Evolutionary conservation across 2,113 vertebrate species (phyloP).

Genomic region (Tamias sibiricus): DNA sequence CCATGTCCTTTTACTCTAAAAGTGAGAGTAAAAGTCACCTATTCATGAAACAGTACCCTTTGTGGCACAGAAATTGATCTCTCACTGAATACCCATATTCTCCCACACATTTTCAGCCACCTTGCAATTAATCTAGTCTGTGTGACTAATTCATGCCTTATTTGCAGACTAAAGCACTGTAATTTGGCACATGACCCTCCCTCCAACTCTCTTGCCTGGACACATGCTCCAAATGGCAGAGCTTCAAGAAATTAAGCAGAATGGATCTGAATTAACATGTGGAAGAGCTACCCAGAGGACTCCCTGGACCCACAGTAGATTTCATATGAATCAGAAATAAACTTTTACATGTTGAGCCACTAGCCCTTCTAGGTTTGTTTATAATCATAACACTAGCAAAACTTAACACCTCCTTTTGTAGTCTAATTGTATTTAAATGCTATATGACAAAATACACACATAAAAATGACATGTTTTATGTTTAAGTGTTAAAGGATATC

Average conservation of each 20-base stretch:
- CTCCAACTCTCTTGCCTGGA: slow-evolving; percentile 29
- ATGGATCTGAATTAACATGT: neutral
- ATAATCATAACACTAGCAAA: slow-evolving; percentile 28
- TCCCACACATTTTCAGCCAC: slow-evolving; percentile 5
- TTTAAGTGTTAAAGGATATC: slow-evolving; percentile 27
- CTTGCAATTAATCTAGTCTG: neutral
- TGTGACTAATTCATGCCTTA: slow-evolving; percentile 42
- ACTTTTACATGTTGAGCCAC: neutral
- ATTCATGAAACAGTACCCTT: neutral
- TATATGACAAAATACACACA: slow-evolving; percentile 47
- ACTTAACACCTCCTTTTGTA: slow-evolving; percentile 39
- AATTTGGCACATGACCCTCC: neutral
- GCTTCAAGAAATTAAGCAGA: neutral
- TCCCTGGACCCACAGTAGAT: neutral
- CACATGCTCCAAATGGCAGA: slow-evolving; percentile 27
- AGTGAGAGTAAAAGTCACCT: slow-evolving; percentile 29
- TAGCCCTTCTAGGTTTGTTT: neutral
- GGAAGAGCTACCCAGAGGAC: neutral
- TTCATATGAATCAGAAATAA: neutral
- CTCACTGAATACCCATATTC: slow-evolving; percentile 32
- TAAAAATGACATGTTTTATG: neutral
- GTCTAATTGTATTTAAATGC: slow-evolving; percentile 40
- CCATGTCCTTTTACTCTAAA: neutral
- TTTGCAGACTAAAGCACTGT: slow-evolving; percentile 54
- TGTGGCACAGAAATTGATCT: neutral